phyloP scores from a whole-genome alignment of 2,113 vertebrate species.

The Mesoclemmys tuberculata region DNA sequence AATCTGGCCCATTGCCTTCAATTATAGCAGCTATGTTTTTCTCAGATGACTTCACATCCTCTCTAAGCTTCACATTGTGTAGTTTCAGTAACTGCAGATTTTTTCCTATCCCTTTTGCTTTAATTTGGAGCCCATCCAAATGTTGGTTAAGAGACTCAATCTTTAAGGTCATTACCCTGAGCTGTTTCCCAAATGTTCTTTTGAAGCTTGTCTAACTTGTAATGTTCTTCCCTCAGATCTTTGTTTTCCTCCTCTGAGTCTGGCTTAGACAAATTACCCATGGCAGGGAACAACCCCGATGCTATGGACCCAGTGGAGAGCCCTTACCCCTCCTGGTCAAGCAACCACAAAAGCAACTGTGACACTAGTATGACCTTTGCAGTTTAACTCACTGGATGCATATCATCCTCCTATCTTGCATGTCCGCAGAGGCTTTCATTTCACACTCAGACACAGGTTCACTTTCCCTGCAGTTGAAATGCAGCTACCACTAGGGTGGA shows the following conservation, averaged over 20 bases:
- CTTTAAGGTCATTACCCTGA: conserved; percentile 63
- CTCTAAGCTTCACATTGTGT: background rate
- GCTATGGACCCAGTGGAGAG: fast-evolving
- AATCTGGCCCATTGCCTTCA: conserved; percentile 13
- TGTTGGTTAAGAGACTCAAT: conserved; percentile 46
- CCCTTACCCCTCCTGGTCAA: background rate
- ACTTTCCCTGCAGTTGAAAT: background rate
- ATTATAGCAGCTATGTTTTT: conserved; percentile 41
- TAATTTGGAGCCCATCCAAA: conserved; percentile 65
- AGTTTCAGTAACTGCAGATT: conserved; percentile 34
- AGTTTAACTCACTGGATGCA: fast-evolving
- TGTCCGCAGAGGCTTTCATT: background rate
- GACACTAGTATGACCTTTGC: fast-evolving
- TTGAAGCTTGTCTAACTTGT: conserved; percentile 57
- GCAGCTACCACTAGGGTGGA: background rate
- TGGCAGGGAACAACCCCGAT: background rate
- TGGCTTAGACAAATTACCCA: conserved; percentile 47
- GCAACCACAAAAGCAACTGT: fast-evolving
- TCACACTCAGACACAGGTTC: fast-evolving
- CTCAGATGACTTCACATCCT: conserved; percentile 29
- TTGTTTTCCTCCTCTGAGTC: conserved; percentile 40
- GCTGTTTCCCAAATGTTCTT: conserved; percentile 55
- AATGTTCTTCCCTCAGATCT: conserved; percentile 48
- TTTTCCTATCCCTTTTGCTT: conserved; percentile 15
- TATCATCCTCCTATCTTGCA: background rate